Percentiles rank a stretch among this genome's conserved stretches.
Conservation (phyloP, 2,888 invertebrate species). For the Drymonia ruficornis region DNA sequence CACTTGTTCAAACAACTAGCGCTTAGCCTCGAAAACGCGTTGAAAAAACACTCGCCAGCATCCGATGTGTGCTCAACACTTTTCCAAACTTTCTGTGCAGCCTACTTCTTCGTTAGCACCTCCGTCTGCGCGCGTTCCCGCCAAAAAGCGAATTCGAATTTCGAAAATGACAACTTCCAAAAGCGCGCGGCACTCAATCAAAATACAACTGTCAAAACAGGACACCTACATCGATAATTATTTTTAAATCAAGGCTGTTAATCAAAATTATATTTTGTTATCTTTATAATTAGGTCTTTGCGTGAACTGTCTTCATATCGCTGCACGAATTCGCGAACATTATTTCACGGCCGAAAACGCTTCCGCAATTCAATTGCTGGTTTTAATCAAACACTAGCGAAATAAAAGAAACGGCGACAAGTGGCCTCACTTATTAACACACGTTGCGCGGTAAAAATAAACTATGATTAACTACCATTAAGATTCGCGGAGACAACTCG, state of each 20-base stretch:
- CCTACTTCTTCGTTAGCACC: constrained; percentile 65
- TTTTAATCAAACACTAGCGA: constrained; percentile 69
- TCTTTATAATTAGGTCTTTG: constrained; percentile 53
- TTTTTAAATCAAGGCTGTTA: constrained; percentile 41
- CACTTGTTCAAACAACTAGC: constrained; percentile 85
- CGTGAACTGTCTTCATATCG: constrained; percentile 51
- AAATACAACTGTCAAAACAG: constrained; percentile 45
- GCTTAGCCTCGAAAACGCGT: constrained; percentile 85
- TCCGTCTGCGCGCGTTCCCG: constrained; percentile 54
- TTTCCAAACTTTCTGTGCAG: constrained; percentile 80
- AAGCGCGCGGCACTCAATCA: constrained; percentile 36
- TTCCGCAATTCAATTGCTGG: constrained; percentile 71
- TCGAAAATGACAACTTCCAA: constrained; percentile 44
- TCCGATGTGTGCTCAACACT: constrained; percentile 78
- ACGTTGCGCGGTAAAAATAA: constrained; percentile 83
- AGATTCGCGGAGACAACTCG: constrained; percentile 80
- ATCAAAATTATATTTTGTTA: constrained; percentile 54
- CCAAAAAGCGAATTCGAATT: constrained; percentile 60
- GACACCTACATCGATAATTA: constrained; percentile 28
- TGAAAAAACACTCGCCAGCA: constrained; percentile 82
- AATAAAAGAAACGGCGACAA: constrained; percentile 71
- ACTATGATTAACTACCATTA: constrained; percentile 83
- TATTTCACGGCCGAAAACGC: constrained; percentile 58
- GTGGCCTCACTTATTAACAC: constrained; percentile 81
- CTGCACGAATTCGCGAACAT: constrained; percentile 55